Conservation (phyloP, 2,888 invertebrate genomes). For the Drosophila antonietae region DNA sequence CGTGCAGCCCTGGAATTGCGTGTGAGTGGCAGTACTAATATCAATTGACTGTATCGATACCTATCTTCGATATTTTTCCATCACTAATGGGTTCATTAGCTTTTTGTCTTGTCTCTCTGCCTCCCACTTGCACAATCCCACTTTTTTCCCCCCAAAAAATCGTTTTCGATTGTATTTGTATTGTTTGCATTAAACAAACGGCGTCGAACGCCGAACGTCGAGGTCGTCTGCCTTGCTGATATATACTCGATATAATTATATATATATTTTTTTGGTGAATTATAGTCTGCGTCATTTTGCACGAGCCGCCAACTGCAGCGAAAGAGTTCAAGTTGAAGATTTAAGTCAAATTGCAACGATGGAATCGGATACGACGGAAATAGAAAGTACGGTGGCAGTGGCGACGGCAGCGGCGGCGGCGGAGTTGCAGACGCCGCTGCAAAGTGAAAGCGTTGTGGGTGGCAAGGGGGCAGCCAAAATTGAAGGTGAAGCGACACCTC, state of each 20-base stretch:
- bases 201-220: conserved; percentile 52
- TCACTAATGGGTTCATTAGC: conserved; percentile 65
- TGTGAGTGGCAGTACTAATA: background rate
- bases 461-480: conserved; percentile 2
- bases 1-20: conserved; percentile 20
- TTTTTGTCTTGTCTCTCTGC: conserved; percentile 55
- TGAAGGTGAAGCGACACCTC: conserved; percentile 27
- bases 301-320: conserved; percentile 32
- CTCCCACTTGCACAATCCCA: conserved; percentile 35
- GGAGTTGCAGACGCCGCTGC: conserved; percentile 43
- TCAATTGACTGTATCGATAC: conserved; percentile 20
- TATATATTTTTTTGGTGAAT: conserved; percentile 26
- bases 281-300: conserved; percentile 56
- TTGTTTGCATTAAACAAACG: conserved; percentile 68
- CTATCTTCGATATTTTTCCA: conserved; percentile 29
- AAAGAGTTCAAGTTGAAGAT: conserved; percentile 2
- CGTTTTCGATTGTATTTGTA: conserved; percentile 50
- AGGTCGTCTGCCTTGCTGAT: conserved; percentile 58
- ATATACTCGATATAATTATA: conserved; percentile 21
- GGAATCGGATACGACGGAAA: conserved; percentile 76
- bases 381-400: conserved; percentile 55
- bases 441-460: conserved; percentile 68
- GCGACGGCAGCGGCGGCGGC: conserved; percentile 26
- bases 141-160: conserved; percentile 51
- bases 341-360: conserved; percentile 47